phyloP scores from a whole-genome alignment of 2,797 vertebrate genomes.

The Accipiter superciliosus region DNA sequence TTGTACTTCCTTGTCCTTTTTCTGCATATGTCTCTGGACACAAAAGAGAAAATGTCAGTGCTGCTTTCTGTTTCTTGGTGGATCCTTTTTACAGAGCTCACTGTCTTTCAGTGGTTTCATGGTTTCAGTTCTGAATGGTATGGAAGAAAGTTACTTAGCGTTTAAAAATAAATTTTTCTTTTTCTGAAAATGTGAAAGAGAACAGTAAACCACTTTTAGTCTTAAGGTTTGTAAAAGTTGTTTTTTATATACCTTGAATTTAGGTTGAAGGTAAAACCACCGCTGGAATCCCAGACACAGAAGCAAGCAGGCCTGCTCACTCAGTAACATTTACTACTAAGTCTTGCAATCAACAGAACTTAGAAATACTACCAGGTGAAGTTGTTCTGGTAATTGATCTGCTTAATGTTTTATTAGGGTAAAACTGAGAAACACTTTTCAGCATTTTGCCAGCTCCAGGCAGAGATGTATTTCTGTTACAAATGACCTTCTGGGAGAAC shows the following conservation, averaged over 20 bases:
- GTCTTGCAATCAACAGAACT: background rate
- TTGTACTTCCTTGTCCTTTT: background rate
- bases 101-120: background rate
- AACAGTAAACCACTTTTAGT: background rate
- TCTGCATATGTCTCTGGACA: background rate
- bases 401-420: background rate
- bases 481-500: conserved; percentile 43
- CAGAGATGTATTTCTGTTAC: conserved; percentile 13
- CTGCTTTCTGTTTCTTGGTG: background rate
- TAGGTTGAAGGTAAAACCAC: background rate
- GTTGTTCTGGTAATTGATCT: background rate
- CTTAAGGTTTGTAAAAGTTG: background rate
- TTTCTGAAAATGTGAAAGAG: background rate
- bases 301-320: background rate
- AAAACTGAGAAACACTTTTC: background rate
- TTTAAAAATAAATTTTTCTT: background rate
- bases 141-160: background rate
- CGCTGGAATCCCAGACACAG: background rate
- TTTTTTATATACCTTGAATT: background rate
- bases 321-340: background rate
- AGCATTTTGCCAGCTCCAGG: background rate
- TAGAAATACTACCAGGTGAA: background rate
- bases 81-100: background rate
- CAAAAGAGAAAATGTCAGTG: background rate
- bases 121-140: background rate